Evolutionary conservation across 1,140 invertebrate genomes (phyloP).

Genomic region (Chironomus striatipennis): DNA sequence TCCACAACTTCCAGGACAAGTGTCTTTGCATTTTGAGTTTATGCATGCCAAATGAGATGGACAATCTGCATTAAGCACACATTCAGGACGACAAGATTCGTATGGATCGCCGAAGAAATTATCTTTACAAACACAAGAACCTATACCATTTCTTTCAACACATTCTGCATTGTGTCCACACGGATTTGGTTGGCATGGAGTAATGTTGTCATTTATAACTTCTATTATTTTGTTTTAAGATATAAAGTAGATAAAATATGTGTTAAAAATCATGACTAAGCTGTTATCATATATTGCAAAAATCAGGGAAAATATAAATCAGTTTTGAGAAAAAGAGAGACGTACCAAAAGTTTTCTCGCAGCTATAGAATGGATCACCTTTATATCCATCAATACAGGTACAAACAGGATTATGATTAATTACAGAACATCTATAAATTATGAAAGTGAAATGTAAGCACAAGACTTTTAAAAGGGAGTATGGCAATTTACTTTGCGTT

Average conservation of each 20-base stretch:
- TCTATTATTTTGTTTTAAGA: neutral
- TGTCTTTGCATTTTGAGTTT: constrained; percentile 66
- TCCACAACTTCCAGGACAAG: constrained; percentile 71
- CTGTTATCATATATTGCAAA: no score
- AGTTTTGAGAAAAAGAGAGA: neutral
- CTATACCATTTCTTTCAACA: constrained; percentile 59
- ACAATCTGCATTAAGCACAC: constrained; percentile 64
- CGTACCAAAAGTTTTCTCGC: constrained; percentile 31
- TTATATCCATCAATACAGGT: constrained; percentile 56
- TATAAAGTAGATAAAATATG: neutral
- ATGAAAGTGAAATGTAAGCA: neutral
- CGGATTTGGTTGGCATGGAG: constrained; percentile 54
- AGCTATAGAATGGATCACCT: constrained; percentile 65
- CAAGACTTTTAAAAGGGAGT: neutral
- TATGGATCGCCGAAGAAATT: constrained; percentile 65
- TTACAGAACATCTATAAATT: constrained; percentile 46
- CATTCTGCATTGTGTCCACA: constrained; percentile 76
- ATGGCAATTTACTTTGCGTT: constrained; percentile 50
- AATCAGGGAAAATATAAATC: no score
- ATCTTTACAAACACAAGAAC: constrained; percentile 59
- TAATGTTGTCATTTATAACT: constrained; percentile 33
- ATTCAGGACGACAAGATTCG: constrained; percentile 63
- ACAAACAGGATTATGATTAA: constrained; percentile 61
- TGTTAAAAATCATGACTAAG: constrained; percentile 30
- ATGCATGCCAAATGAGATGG: constrained; percentile 66